A percentile compares a stretch with the other conserved stretches of the same genome.
phyloP scores from a whole-genome alignment of 35 echinoderm and acorn worm species.

The Ophioderma brevispina region DNA sequence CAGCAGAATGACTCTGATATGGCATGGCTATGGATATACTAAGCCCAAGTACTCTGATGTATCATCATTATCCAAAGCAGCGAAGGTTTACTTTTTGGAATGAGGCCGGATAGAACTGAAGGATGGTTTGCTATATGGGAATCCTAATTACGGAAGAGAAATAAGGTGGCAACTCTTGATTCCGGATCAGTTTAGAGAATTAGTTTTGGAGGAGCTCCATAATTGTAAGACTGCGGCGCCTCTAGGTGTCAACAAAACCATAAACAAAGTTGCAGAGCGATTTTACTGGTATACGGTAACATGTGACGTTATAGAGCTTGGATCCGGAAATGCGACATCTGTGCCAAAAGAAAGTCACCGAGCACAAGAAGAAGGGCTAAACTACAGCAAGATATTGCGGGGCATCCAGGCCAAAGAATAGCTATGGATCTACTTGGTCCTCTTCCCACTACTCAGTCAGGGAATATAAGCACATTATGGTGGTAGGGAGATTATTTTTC shows the following conservation, averaged over 20 bases:
- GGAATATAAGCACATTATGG: conserved; percentile 17
- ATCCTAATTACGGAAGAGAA: conserved; percentile 45
- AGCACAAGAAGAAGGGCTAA: conserved; percentile 21
- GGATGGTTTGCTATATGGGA: too few relatives aligned
- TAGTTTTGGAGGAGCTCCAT: conserved; percentile 45
- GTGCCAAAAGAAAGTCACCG: conserved; percentile 54
- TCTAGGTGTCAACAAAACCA: conserved; percentile 45
- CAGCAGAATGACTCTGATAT: too few relatives aligned
- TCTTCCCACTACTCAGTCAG: neutral
- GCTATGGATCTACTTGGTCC: conserved; percentile 34
- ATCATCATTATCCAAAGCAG: too few relatives aligned
- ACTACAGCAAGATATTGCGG: conserved; percentile 34
- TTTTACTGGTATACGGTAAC: conserved; percentile 56
- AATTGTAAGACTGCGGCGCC: conserved; percentile 7
- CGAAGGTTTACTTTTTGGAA: too few relatives aligned
- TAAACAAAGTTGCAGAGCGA: conserved; percentile 17
- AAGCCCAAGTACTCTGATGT: too few relatives aligned
- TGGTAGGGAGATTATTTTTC: conserved; percentile 20
- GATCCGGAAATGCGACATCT: conserved; percentile 42
- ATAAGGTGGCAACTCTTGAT: conserved; percentile 32
- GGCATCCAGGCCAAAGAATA: conserved; percentile 5
- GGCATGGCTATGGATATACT: too few relatives aligned
- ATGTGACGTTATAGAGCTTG: conserved; percentile 21
- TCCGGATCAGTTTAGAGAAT: conserved; percentile 23
- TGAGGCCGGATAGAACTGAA: too few relatives aligned